A percentile compares a stretch with the other conserved stretches of the same genome.
Evolutionary conservation across 2,113 vertebrate species (phyloP).

Genomic region (Microcebus tavaratra): DNA sequence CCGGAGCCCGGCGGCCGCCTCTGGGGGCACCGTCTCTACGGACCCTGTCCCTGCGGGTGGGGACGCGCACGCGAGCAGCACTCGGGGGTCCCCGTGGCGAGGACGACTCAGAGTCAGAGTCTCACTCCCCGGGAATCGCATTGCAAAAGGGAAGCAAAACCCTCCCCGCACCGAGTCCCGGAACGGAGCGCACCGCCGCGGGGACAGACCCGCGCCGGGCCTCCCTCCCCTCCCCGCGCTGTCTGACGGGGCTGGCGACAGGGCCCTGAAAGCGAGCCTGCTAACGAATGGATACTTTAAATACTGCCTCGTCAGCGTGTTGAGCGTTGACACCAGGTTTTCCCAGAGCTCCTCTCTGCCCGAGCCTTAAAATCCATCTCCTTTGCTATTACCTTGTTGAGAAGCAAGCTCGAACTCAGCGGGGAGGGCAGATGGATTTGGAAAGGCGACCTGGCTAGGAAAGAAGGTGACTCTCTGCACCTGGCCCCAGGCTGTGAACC

Average conservation of each 20-base stretch:
- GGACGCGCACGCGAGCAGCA: neutral
- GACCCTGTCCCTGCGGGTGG: neutral
- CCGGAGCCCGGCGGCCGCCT: neutral
- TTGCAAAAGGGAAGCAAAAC: neutral
- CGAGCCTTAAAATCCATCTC: neutral
- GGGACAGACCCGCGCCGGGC: neutral
- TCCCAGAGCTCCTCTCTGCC: neutral
- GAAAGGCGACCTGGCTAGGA: neutral
- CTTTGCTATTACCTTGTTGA: neutral
- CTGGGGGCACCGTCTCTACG: neutral
- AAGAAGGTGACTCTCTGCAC: too few relatives aligned
- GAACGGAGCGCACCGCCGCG: neutral
- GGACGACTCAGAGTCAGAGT: neutral
- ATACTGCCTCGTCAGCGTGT: neutral
- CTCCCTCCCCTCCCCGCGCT: neutral
- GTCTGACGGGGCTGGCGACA: neutral
- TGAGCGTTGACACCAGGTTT: neutral
- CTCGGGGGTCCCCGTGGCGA: neutral
- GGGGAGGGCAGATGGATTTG: too few relatives aligned
- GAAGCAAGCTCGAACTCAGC: neutral
- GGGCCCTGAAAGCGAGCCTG: neutral
- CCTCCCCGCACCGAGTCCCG: too few relatives aligned
- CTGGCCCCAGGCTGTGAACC: too few relatives aligned
- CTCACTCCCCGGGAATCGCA: neutral
- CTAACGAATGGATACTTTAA: neutral